Conservation (phyloP, 2,888 invertebrate genomes). For the Ormyrus rosae region DNA sequence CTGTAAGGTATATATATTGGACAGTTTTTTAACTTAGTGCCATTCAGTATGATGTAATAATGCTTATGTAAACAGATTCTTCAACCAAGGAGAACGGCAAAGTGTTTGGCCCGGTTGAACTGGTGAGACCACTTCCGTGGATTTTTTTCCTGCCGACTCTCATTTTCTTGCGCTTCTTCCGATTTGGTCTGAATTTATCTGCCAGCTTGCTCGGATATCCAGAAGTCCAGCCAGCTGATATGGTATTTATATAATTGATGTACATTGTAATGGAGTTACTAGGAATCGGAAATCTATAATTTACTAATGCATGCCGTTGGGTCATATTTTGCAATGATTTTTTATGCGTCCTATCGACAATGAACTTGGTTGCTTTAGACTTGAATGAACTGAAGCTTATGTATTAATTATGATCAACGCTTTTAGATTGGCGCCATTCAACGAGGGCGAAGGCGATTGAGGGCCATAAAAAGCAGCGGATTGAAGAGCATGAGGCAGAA, state of each 20-base stretch:
- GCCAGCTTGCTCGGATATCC: slow-evolving; percentile 77
- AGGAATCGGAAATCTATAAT: no score
- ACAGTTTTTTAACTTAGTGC: no score
- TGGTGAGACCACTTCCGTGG: slow-evolving; percentile 80
- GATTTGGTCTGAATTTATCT: slow-evolving; percentile 76
- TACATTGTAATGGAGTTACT: no score
- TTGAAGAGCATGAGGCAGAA: slow-evolving; percentile 73
- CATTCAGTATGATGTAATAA: no score
- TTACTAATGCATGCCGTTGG: no score
- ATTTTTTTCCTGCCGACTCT: slow-evolving; percentile 78
- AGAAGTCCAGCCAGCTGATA: slow-evolving; percentile 77
- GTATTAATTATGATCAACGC: no score
- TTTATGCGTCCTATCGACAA: no score
- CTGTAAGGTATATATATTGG: no score
- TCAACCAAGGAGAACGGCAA: slow-evolving; percentile 76
- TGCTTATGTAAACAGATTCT: no score
- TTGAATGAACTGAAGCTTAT: no score
- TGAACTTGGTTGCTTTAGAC: no score
- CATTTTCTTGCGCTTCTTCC: slow-evolving; percentile 75
- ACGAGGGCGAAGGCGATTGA: slow-evolving; percentile 77
- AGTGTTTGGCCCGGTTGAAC: slow-evolving; percentile 74
- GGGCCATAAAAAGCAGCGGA: slow-evolving; percentile 78
- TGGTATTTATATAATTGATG: slow-evolving; percentile 71
- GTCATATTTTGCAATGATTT: no score
- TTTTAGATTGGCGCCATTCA: slow-evolving; percentile 78